Evolutionary conservation across 2,113 vertebrate species (phyloP), one percentile per base, ranked within the genome.

Genomic region (Corythornis cristatus): DNA sequence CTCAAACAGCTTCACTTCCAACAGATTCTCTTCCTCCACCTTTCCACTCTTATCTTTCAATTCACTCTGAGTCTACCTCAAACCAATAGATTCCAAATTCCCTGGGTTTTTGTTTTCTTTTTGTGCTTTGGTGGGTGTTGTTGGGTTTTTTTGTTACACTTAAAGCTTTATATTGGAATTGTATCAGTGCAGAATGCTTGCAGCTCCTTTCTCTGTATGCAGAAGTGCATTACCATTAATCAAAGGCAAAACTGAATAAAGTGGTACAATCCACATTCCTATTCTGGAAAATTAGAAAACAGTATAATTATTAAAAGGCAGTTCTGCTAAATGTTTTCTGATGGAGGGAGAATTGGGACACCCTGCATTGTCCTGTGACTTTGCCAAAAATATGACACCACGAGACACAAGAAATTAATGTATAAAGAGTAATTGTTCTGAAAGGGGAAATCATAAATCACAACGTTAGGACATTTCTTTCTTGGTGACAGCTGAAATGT

Each of bases 401-500:
- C 93, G 91, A 93, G 81, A 97, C 87, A 97, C 40, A 26, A 96
- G 95, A 96, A 98, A 98, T 97, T 95, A 96, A 97, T 93, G 96
- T 94, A 96, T 96, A 98, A 97, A 97, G 97, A 98, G 96, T 87
- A 97, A 96, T 97, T 96, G 94, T 97, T 97, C 97, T 95, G 95
- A 97, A 97, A 93, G 75, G 29, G 83, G 45, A 88, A 94, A 96
- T 97, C 96, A 97, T 98, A 98, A 98, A 98, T 98, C 97, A 98
- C 61, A 4, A 93, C 90, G 74, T 66, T 66, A 97, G 91, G 61
- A 86, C 68, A 35, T 83, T 96, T 91, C 61, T 75, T 96, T 95
- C 91, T 91, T 10, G 6, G 72, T 96, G 88, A 93, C 96, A 88
- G 78, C 95, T 97, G 95, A 97, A 98, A 98, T 92, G 86, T 73